Conservation (phyloP, 2,888 invertebrate species). For the Latrodectus hesperus region DNA sequence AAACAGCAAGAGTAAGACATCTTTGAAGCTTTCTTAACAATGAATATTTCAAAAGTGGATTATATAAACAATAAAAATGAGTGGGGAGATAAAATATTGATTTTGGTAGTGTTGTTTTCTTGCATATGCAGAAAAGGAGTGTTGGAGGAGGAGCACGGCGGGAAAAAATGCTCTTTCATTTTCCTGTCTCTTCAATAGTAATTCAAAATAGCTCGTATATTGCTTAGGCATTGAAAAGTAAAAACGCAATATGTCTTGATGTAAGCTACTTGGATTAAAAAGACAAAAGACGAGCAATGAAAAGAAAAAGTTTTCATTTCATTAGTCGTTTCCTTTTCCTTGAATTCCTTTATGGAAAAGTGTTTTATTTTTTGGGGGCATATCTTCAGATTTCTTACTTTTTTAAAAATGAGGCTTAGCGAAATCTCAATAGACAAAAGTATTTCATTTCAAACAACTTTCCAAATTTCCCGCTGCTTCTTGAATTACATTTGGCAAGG, state of each 20-base stretch:
- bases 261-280: slow-evolving; percentile 15
- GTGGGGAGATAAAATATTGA: not conserved
- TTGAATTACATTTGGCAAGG: not conserved
- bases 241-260: not conserved
- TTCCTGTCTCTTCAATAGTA: not conserved
- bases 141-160: not conserved
- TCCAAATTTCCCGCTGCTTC: slow-evolving; percentile 33
- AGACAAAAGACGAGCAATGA: slow-evolving; percentile 10
- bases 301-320: slow-evolving; percentile 26
- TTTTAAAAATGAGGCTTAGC: not conserved
- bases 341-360: slow-evolving; percentile 12
- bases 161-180: not conserved
- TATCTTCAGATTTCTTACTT: slow-evolving; percentile 6
- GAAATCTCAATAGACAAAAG: slow-evolving; percentile 12
- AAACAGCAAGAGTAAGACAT: not conserved
- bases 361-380: slow-evolving; percentile 1
- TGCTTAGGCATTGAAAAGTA: not conserved
- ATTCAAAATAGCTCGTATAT: not conserved
- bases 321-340: slow-evolving; percentile 20
- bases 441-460: slow-evolving; percentile 33
- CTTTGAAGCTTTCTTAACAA: not conserved
- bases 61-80: not conserved
- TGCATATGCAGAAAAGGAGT: not conserved
- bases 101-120: not conserved
- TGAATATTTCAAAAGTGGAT: not conserved